Percentiles rank a stretch among this genome's conserved stretches.
Conservation (phyloP, 2,888 invertebrate species). For the Sarcophaga carnaria region DNA sequence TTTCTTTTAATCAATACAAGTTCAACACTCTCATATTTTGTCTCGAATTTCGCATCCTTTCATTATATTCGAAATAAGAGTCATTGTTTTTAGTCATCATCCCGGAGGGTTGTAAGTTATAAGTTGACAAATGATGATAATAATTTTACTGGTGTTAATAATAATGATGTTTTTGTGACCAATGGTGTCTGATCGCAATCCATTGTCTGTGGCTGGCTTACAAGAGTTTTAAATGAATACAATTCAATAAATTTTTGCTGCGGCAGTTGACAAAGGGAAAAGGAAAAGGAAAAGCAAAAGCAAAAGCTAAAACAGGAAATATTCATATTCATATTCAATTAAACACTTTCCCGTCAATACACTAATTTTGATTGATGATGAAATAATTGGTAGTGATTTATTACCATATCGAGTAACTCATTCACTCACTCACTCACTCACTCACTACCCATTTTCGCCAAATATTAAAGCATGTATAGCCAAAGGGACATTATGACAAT, state of each 20-base stretch:
- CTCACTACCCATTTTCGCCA: not conserved
- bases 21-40: not conserved
- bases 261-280: not conserved
- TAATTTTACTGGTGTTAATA: not conserved
- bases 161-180: constrained; percentile 14
- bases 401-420: constrained; percentile 71
- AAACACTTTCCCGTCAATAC: constrained; percentile 73
- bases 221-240: constrained; percentile 25
- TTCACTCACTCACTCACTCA: not conserved
- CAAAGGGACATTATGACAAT: not conserved
- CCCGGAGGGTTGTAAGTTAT: not conserved
- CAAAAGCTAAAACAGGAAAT: constrained; percentile 15
- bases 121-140: not conserved
- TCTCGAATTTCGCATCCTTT: not conserved
- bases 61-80: not conserved
- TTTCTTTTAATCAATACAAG: not conserved
- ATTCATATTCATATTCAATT: constrained; percentile 75
- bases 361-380: constrained; percentile 81
- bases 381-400: constrained; percentile 81
- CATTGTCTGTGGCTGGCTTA: constrained; percentile 34
- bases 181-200: not conserved
- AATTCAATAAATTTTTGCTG: constrained; percentile 31
- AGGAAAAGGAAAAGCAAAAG: constrained; percentile 2
- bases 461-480: not conserved
- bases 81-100: not conserved